Evolutionary conservation across 2,113 vertebrate species (phyloP).

Genomic region (Argyrosomus japonicus): DNA sequence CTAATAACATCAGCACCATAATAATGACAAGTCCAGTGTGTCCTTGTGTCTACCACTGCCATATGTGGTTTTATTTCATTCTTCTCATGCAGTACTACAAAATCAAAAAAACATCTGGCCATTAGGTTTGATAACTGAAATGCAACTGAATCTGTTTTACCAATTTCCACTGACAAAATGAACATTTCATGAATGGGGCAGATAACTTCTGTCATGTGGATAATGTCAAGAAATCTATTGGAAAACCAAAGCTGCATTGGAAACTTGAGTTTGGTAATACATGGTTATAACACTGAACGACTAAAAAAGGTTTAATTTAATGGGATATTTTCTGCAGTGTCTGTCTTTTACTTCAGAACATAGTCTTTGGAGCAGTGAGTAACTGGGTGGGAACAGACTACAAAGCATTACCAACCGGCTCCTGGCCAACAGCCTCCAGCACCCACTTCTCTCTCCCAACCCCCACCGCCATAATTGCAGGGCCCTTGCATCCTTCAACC

Average conservation of each 20-base stretch:
- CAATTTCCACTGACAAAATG: not conserved
- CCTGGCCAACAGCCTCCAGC: slow-evolving; percentile 54
- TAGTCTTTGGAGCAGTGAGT: not conserved
- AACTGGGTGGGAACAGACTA: slow-evolving; percentile 44
- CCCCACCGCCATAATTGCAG: slow-evolving; percentile 51
- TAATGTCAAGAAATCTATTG: not conserved
- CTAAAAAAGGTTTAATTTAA: not conserved
- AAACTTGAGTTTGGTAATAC: not conserved
- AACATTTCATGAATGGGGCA: not conserved
- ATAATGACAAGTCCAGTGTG: slow-evolving; percentile 8
- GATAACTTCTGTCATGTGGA: not conserved
- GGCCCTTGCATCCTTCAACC: slow-evolving; percentile 57
- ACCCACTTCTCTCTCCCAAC: slow-evolving; percentile 40
- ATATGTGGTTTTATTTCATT: not conserved
- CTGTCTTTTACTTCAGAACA: slow-evolving; percentile 15
- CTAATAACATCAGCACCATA: slow-evolving; percentile 28
- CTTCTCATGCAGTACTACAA: not conserved
- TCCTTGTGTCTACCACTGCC: not conserved
- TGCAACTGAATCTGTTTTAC: slow-evolving; percentile 23
- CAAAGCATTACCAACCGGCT: slow-evolving; percentile 57
- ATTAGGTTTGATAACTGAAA: slow-evolving; percentile 8
- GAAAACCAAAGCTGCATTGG: not conserved
- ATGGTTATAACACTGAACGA: not conserved
- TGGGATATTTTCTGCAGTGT: slow-evolving; percentile 8
- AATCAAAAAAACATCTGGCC: slow-evolving; percentile 31